A percentile compares a stretch with the other conserved stretches of the same genome.
These are phyloP conservation scores for Trichomycterus rosablanca DNA, from an alignment of 2,113 vertebrate genomes.

Conservation along the genomic window DNA sequence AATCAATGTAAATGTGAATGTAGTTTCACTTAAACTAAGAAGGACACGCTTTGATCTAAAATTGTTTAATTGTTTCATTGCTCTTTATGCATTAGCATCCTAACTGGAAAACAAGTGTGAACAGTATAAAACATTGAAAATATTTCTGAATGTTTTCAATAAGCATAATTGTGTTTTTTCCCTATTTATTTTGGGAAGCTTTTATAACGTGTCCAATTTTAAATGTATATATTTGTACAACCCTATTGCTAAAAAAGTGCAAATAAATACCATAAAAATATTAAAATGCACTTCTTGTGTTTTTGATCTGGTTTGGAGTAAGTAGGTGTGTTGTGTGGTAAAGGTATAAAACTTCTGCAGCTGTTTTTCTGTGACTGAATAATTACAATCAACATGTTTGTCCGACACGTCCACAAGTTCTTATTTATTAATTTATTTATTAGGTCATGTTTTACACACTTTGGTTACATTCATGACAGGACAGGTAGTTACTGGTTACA, in stretches of 20 bases:
- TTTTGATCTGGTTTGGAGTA: not conserved
- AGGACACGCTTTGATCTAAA: not conserved
- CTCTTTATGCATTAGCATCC: slow-evolving; percentile 19
- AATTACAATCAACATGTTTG: too few species aligned
- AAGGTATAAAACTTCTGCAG: too few species aligned
- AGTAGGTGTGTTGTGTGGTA: too few species aligned
- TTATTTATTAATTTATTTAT: too few species aligned
- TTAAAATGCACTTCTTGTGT: slow-evolving; percentile 8
- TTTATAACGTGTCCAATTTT: slow-evolving; percentile 41
- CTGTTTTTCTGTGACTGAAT: too few species aligned
- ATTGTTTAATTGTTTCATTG: not conserved
- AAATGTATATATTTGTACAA: slow-evolving; percentile 63
- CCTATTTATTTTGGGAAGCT: slow-evolving; percentile 70
- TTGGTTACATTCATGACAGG: too few species aligned
- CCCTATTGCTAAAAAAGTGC: slow-evolving; percentile 52
- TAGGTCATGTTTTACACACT: too few species aligned
- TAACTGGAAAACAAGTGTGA: slow-evolving; percentile 65
- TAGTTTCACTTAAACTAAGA: not conserved
- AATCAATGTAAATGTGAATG: not conserved
- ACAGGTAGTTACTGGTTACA: too few species aligned
- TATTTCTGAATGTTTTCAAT: slow-evolving; percentile 62
- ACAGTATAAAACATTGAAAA: slow-evolving; percentile 64
- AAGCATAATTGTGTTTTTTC: slow-evolving; percentile 57
- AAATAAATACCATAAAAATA: slow-evolving; percentile 57
- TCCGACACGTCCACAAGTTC: too few species aligned